A percentile compares a stretch with the other conserved stretches of the same genome.
Evolutionary conservation across 1,140 invertebrate species (phyloP).

Genomic region (Colletes latitarsis): DNA sequence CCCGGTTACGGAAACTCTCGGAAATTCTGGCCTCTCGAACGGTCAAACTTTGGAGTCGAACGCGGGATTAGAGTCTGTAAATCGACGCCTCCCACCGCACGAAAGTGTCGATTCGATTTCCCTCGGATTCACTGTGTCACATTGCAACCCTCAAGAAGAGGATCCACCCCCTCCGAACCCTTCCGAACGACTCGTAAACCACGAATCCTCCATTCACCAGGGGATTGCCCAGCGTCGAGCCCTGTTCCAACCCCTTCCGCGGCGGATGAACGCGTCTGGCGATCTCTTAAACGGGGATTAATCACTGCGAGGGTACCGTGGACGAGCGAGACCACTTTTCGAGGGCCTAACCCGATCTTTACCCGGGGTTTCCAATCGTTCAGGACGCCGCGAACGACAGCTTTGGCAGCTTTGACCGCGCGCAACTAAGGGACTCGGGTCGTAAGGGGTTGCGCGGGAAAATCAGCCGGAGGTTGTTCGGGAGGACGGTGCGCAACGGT

Average conservation of each 20-base stretch:
- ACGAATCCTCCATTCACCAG: not conserved
- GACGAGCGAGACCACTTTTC: not conserved
- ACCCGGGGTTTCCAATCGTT: not conserved
- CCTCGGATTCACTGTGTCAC: conserved; percentile 1
- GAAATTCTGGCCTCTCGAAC: no score
- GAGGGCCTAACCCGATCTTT: no score
- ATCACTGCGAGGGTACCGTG: not conserved
- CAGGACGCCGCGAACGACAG: not conserved
- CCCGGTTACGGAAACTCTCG: no score
- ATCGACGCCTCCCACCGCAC: not conserved
- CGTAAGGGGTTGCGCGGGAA: conserved; percentile 35
- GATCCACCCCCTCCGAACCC: not conserved
- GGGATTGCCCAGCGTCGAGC: not conserved
- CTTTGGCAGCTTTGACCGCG: not conserved
- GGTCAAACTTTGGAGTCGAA: no score
- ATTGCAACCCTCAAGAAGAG: not conserved
- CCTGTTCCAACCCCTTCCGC: no score
- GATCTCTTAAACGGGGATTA: no score
- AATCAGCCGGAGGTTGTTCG: not conserved
- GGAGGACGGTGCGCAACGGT: not conserved
- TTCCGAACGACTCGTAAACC: not conserved
- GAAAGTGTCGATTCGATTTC: not conserved
- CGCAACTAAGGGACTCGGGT: not conserved
- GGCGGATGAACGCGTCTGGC: not conserved
- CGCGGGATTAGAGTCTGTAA: no score